Conservation (phyloP, 1,140 invertebrate species). For the Lasioglossum baleicum region DNA sequence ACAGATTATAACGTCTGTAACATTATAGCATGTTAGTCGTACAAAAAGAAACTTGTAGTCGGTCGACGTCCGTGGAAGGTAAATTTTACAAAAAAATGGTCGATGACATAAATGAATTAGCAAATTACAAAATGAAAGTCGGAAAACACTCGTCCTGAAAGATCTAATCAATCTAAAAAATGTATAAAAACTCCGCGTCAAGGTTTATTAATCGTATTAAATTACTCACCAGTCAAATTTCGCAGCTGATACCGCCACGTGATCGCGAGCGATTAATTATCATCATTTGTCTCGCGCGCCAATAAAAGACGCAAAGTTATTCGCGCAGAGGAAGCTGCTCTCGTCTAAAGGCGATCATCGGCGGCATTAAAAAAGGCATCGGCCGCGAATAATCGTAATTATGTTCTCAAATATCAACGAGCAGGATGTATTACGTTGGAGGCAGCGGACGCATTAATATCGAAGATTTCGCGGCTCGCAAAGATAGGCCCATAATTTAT, state of each 20-base stretch:
- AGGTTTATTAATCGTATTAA: background rate
- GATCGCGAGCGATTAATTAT: background rate
- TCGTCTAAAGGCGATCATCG: background rate
- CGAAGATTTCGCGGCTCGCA: background rate
- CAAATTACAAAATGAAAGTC: no score
- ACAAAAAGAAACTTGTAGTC: no score
- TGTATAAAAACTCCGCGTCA: background rate
- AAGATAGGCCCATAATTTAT: conserved; percentile 11
- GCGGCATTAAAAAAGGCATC: no score
- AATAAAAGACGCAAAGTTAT: background rate
- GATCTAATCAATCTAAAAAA: no score
- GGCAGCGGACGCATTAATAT: background rate
- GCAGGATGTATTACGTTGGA: background rate
- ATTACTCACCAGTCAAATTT: background rate
- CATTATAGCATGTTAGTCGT: no score
- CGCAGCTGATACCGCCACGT: no score
- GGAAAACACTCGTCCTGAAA: no score
- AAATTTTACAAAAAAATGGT: no score
- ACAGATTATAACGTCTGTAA: no score
- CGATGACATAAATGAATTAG: no score
- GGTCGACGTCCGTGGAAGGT: no score
- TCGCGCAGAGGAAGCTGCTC: background rate
- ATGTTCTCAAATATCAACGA: background rate
- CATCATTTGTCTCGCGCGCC: background rate
- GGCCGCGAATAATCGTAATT: background rate